phyloP scores from a whole-genome alignment of 2,888 invertebrate genomes.

The Cetonia aurata region DNA sequence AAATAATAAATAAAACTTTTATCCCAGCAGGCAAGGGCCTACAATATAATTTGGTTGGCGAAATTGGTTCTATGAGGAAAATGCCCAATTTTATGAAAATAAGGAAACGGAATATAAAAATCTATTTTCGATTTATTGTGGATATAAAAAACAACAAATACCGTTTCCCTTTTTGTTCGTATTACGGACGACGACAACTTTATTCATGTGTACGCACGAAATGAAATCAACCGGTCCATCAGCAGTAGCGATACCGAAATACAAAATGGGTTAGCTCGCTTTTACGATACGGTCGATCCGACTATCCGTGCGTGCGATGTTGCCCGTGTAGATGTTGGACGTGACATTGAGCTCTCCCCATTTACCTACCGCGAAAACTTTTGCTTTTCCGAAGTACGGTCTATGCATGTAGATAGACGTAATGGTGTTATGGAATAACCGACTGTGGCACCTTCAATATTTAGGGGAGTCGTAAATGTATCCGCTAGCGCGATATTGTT shows the following conservation, averaged over 20 bases:
- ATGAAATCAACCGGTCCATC: constrained; percentile 31
- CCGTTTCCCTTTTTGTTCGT: constrained; percentile 3
- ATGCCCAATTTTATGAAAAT: constrained; percentile 27
- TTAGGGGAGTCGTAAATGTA: background rate
- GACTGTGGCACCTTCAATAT: background rate
- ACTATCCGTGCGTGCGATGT: constrained; percentile 4
- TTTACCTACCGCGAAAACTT: constrained; percentile 12
- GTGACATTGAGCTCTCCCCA: constrained; percentile 16
- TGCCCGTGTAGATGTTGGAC: constrained; percentile 18
- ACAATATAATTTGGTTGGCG: constrained; percentile 12
- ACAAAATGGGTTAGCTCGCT: constrained; percentile 19
- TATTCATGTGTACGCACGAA: constrained; percentile 21
- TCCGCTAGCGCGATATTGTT: background rate
- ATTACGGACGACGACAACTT: constrained; percentile 24
- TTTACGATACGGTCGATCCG: constrained; percentile 19
- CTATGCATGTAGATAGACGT: background rate
- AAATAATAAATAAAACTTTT: constrained; percentile 23
- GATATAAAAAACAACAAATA: constrained; percentile 22
- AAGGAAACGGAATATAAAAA: constrained; percentile 27
- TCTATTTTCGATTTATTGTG: constrained; percentile 21
- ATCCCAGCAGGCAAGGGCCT: background rate
- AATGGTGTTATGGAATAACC: constrained; percentile 10
- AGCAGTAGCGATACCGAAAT: constrained; percentile 11
- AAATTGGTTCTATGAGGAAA: constrained; percentile 3
- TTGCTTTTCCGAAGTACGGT: constrained; percentile 7